Base-by-base conservation (phyloP, 1,140 invertebrate species). In the Pristionchus pacificus region DNA sequence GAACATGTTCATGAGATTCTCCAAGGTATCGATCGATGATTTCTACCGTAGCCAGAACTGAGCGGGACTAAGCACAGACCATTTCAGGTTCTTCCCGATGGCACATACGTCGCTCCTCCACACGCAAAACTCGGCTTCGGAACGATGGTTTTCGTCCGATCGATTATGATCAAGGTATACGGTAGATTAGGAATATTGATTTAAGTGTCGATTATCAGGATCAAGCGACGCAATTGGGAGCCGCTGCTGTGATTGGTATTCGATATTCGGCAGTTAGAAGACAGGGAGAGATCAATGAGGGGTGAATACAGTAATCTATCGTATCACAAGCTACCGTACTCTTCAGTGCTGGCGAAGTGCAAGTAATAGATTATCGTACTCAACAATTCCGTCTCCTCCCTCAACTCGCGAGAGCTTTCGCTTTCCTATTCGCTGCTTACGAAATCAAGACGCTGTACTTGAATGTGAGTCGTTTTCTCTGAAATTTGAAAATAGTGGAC, bases 1-100 rank as follows among this genome's bases (percentile, higher is more conserved):
- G 29, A 87, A 93, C 75, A 93, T 97, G 92, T 82, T 96, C 1
- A 95, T 95, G 93, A 94, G 92, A 87, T 92, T 95, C 86, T 89
- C 90, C 60, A 88, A 78, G 61, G 66, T 78, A 64, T 2, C 58
- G 60, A 25, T 2, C n/a, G n/a, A n/a, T n/a, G n/a, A n/a, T 2
- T 72, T 28, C 29, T 33, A 49, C 6, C 38, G 6, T 49, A 10
- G 38, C 6, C 38, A 49, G 38, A 49, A 19, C 19, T 65, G 49
- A 73, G 57, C 70, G 19, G 27, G 60, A 60, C 25, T 6, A 29
- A 49, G 38, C 38, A 19, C 19, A 19, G 24, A n/a, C 19, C 15
- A 67, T 10, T 69, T 61, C 19, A 69, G 67, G 64, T 76, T 14
- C 70, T 87, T 30, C 83, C 91, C 87, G 92, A 95, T 86, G 93